Conservation (phyloP, 2,888 invertebrate species). For the Noctua fimbriata region DNA sequence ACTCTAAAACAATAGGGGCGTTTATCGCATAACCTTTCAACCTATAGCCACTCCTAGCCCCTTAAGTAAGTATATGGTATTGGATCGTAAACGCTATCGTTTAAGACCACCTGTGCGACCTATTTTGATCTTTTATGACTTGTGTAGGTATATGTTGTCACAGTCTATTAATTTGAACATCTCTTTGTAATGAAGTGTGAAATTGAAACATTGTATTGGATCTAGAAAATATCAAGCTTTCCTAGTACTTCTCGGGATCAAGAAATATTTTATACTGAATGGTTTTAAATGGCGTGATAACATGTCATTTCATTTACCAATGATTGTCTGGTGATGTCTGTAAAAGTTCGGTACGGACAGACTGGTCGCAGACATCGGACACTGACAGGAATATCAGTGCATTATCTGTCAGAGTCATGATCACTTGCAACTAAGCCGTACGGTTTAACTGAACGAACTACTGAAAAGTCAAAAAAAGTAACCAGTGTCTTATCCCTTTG, state of each 20-base stretch:
- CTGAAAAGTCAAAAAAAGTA: too few relatives aligned
- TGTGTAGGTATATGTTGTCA: conserved; percentile 22
- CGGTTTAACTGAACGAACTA: neutral
- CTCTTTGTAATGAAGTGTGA: conserved; percentile 3
- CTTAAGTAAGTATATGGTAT: conserved; percentile 10
- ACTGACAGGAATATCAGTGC: neutral
- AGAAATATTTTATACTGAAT: neutral
- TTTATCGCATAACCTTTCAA: conserved; percentile 18
- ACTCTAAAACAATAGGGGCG: conserved; percentile 30
- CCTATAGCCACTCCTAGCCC: conserved; percentile 41
- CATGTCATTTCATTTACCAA: neutral
- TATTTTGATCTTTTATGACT: conserved; percentile 26
- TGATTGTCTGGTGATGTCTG: neutral
- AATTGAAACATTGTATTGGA: neutral
- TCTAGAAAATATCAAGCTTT: neutral
- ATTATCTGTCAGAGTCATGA: neutral
- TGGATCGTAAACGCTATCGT: conserved; percentile 41
- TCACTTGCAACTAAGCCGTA: neutral
- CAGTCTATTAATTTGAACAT: conserved; percentile 34
- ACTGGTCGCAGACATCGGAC: neutral
- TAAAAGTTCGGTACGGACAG: neutral
- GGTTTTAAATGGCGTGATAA: neutral
- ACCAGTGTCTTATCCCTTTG: neutral
- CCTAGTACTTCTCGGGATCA: neutral
- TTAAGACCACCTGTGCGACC: conserved; percentile 40